Evolutionary conservation across 2,797 vertebrate genomes (phyloP).

Genomic region (Megalops cyprinoides): DNA sequence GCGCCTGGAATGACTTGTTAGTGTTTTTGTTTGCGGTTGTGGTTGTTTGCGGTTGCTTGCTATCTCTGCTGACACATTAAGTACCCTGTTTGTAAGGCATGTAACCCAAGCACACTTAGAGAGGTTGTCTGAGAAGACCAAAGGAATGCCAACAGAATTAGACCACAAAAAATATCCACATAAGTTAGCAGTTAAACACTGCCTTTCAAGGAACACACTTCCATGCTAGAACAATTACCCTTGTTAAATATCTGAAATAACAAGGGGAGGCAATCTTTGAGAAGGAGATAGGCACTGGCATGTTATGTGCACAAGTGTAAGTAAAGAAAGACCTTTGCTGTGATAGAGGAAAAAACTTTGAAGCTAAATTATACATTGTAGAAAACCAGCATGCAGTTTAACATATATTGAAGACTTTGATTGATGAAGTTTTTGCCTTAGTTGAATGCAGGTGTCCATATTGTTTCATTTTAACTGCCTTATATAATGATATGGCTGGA

Average conservation of each 20-base stretch:
- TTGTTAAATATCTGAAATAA: conserved; percentile 66
- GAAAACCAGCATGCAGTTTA: neutral
- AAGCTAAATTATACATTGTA: neutral
- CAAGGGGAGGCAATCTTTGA: conserved; percentile 40
- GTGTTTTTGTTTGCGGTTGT: neutral
- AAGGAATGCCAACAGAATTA: conserved; percentile 56
- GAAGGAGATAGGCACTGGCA: conserved; percentile 38
- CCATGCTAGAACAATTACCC: conserved; percentile 71
- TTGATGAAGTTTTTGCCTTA: neutral
- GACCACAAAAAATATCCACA: conserved; percentile 55
- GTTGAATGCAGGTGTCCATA: neutral
- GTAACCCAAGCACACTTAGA: conserved; percentile 34
- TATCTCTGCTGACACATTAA: neutral
- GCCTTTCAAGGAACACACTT: conserved; percentile 49
- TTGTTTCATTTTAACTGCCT: neutral
- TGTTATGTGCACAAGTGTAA: conserved; percentile 45
- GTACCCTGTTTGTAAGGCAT: conserved; percentile 19
- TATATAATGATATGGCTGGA: neutral
- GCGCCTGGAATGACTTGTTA: neutral
- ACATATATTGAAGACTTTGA: conserved; percentile 9
- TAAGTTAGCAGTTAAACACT: conserved; percentile 63
- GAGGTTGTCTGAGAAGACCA: conserved; percentile 51
- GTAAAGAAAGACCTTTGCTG: conserved; percentile 48
- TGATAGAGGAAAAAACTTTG: neutral
- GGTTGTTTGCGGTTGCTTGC: neutral